Percentiles rank a stretch among this genome's conserved stretches.
These are phyloP conservation scores for Cyanoderma ruficeps DNA, from an alignment of 2,113 vertebrate genomes.

Conservation along the genomic window DNA sequence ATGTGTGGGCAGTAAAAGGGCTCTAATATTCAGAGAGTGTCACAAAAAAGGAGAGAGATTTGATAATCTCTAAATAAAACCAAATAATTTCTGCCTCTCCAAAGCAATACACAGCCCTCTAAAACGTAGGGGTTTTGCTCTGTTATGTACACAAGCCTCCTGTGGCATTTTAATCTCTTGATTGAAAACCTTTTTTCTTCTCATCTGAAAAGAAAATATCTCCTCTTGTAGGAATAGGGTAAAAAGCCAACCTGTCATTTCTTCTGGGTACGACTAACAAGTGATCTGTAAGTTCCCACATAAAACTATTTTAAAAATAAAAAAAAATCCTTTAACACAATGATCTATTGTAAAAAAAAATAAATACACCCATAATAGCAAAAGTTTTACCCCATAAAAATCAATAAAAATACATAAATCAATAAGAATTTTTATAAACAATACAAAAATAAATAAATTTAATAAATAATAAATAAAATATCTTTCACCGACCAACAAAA, in stretches of 20 bases:
- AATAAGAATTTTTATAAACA: no score
- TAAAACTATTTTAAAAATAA: not conserved
- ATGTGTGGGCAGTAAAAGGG: not conserved
- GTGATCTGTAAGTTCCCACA: not conserved
- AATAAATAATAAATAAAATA: not conserved
- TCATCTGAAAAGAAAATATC: not conserved
- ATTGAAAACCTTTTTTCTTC: not conserved
- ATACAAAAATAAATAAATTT: not conserved
- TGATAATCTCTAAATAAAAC: no score
- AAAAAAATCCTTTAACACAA: not conserved
- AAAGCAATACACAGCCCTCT: not conserved
- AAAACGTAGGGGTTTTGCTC: fast-evolving
- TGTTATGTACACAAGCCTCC: not conserved
- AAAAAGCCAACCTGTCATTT: not conserved
- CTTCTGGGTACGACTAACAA: not conserved
- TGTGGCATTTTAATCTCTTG: not conserved
- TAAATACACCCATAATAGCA: not conserved
- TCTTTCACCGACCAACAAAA: not conserved
- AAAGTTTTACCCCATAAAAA: not conserved
- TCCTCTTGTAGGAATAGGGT: not conserved
- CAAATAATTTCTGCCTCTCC: not conserved
- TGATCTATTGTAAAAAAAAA: not conserved
- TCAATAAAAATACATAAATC: not conserved
- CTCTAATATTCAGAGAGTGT: not conserved
- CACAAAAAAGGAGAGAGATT: not conserved